A percentile compares a stretch with the other conserved stretches of the same genome.
Conservation (phyloP, 2,113 vertebrate species). For the Lagenorhynchus albirostris region DNA sequence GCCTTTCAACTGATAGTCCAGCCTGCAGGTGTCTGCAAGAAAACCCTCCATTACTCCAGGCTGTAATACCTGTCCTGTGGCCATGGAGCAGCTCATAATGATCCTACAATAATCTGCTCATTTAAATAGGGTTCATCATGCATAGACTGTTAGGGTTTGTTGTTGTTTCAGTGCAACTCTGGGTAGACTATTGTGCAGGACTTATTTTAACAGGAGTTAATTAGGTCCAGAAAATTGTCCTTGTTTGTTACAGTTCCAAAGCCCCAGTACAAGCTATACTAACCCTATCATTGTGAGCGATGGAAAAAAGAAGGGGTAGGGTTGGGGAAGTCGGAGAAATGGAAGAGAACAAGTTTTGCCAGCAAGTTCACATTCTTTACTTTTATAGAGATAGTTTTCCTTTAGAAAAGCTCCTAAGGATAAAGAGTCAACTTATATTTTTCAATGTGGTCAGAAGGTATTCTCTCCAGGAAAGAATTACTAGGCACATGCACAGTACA, state of each 20-base stretch:
- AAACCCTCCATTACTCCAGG: background rate
- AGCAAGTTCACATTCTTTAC: slow-evolving; percentile 24
- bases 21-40: background rate
- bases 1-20: background rate
- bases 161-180: slow-evolving; percentile 40
- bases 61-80: background rate
- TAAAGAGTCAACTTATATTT: background rate
- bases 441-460: background rate
- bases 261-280: slow-evolving; percentile 53
- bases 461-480: background rate
- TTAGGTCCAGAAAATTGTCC: slow-evolving; percentile 70
- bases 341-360: background rate
- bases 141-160: background rate
- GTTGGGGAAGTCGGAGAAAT: background rate
- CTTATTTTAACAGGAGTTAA: slow-evolving; percentile 72
- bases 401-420: slow-evolving; percentile 1
- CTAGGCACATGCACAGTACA: background rate
- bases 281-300: slow-evolving; percentile 30
- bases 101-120: background rate
- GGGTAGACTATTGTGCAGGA: slow-evolving; percentile 37
- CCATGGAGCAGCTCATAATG: background rate
- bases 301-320: background rate
- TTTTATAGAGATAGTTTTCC: slow-evolving; percentile 37
- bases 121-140: background rate
- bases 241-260: slow-evolving; percentile 65